phyloP scores from a whole-genome alignment of 2,888 invertebrate genomes.

The Xylocampa areola region DNA sequence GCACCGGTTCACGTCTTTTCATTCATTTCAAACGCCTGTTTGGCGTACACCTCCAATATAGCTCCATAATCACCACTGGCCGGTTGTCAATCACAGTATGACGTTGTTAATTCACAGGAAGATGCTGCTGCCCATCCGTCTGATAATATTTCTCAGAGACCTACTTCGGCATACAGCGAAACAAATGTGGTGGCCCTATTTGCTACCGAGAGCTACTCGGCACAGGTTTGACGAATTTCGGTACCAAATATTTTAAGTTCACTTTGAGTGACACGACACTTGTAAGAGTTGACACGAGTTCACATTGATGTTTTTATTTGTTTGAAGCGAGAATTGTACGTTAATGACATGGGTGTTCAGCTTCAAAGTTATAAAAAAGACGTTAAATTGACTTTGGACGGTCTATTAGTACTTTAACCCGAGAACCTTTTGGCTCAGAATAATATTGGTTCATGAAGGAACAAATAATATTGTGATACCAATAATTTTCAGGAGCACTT shows the following conservation, averaged over 20 bases:
- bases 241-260: constrained; percentile 45
- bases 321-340: constrained; percentile 37
- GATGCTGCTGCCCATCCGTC: constrained; percentile 42
- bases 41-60: constrained; percentile 38
- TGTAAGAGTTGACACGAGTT: constrained; percentile 44
- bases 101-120: constrained; percentile 44
- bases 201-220: constrained; percentile 43
- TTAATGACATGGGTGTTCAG: constrained; percentile 36
- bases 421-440: constrained; percentile 1
- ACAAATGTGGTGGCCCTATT: constrained; percentile 45
- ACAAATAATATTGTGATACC: constrained; percentile 43
- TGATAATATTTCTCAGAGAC: constrained; percentile 47
- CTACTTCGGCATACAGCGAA: constrained; percentile 46
- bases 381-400: constrained; percentile 25
- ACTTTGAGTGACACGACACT: constrained; percentile 45
- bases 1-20: constrained; percentile 56
- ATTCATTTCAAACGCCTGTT: constrained; percentile 46
- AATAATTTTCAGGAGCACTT: constrained; percentile 39
- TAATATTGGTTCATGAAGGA: constrained; percentile 12
- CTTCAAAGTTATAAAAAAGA: constrained; percentile 17
- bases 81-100: constrained; percentile 47
- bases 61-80: constrained; percentile 25
- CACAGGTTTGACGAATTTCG: constrained; percentile 48
- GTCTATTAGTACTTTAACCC: constrained; percentile 16
- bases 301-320: constrained; percentile 40